phyloP scores from a whole-genome alignment of 2,113 vertebrate species.

The Pristiophorus japonicus region DNA sequence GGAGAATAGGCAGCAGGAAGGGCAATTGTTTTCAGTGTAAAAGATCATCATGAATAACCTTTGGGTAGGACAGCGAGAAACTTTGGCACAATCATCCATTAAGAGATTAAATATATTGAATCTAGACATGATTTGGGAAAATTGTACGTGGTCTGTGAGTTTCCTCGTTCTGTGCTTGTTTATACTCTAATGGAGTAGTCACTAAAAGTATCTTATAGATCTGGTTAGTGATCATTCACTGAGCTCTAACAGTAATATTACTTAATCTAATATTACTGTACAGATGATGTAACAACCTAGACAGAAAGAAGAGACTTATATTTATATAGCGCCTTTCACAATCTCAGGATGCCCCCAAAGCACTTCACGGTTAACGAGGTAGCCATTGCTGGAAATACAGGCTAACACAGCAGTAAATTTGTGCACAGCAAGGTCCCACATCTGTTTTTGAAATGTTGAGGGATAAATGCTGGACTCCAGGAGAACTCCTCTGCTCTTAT shows the following conservation, averaged over 20 bases:
- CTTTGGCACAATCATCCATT: neutral
- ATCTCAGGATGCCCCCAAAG: neutral
- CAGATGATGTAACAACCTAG: neutral
- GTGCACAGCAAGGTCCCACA: neutral
- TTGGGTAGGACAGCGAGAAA: neutral
- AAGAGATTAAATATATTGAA: neutral
- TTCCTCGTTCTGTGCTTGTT: neutral
- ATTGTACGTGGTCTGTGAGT: neutral
- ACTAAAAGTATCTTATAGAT: neutral
- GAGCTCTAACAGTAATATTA: too few species aligned
- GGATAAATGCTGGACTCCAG: neutral
- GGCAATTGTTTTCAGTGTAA: too few species aligned
- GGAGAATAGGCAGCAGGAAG: neutral
- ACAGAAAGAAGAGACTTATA: neutral
- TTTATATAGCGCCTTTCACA: neutral
- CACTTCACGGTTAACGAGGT: neutral
- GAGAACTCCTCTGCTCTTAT: neutral
- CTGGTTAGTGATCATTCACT: neutral
- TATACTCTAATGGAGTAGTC: neutral
- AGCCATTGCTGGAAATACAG: neutral
- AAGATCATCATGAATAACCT: neutral
- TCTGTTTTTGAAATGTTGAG: neutral
- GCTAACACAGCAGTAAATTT: neutral
- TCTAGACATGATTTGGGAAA: neutral
- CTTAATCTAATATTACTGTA: too few species aligned